These are phyloP conservation scores for Trichoplusia ni DNA, from an alignment of 1,140 invertebrate genomes.

Conservation along the genomic window DNA sequence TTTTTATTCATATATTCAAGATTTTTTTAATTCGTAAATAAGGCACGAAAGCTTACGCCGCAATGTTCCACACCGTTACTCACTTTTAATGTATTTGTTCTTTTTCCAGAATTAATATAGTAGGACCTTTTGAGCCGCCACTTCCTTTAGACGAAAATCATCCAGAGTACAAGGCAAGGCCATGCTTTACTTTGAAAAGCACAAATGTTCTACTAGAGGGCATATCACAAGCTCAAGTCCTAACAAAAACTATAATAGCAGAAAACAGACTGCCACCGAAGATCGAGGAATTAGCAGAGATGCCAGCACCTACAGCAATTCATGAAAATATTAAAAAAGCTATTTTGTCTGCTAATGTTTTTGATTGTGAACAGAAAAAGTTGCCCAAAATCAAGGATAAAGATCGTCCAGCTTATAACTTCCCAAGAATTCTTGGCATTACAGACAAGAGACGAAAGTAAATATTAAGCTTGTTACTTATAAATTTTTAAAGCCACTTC, in stretches of 20 bases:
- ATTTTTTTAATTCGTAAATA: conserved; percentile 1
- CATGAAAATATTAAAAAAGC: conserved; percentile 83
- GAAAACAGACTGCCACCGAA: conserved; percentile 83
- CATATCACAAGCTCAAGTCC: conserved; percentile 85
- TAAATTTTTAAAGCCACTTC: too few relatives aligned
- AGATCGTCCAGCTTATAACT: conserved; percentile 86
- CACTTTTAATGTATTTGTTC: too few relatives aligned
- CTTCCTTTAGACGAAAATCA: conserved; percentile 81
- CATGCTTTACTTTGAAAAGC: conserved; percentile 83
- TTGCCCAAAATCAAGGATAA: conserved; percentile 88
- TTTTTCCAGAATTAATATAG: conserved; percentile 76
- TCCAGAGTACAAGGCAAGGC: conserved; percentile 84
- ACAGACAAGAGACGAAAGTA: conserved; percentile 87
- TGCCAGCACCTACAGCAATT: conserved; percentile 77
- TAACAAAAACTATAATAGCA: conserved; percentile 89
- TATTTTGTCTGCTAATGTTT: conserved; percentile 87
- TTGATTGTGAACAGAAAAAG: conserved; percentile 89
- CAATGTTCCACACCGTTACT: too few relatives aligned
- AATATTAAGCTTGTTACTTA: conserved; percentile 48
- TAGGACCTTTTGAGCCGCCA: conserved; percentile 70
- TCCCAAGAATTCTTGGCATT: conserved; percentile 88
- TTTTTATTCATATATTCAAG: too few relatives aligned
- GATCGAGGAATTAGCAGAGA: conserved; percentile 76
- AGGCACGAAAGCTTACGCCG: conserved; percentile 10
- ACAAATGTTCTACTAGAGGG: conserved; percentile 87